Conservation (phyloP, 2,888 invertebrate species). For the Synergus laeviventris region DNA sequence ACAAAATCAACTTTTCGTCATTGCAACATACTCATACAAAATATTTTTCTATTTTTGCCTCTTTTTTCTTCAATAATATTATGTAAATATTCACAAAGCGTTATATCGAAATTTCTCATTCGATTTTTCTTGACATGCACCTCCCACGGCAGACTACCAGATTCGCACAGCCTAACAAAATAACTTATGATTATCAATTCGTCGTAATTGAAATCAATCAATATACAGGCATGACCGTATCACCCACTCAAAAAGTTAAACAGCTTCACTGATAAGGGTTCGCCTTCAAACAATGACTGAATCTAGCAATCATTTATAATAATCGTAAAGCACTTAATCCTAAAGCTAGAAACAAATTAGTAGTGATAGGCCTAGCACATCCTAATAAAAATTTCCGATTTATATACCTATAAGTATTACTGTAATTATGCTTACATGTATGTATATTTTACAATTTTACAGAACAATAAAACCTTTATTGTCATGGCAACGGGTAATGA, state of each 20-base stretch:
- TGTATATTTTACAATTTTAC: conserved; percentile 69
- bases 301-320: conserved; percentile 19
- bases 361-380: conserved; percentile 53
- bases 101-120: conserved; percentile 42
- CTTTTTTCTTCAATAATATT: conserved; percentile 47
- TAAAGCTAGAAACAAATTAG: conserved; percentile 48
- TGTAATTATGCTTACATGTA: conserved; percentile 9
- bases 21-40: conserved; percentile 65
- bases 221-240: conserved; percentile 19
- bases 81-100: conserved; percentile 29
- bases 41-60: conserved; percentile 60
- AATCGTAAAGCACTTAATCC: conserved; percentile 23
- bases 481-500: conserved; percentile 73
- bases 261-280: background rate
- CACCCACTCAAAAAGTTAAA: background rate
- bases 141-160: conserved; percentile 68
- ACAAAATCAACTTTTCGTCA: conserved; percentile 64
- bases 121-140: conserved; percentile 52
- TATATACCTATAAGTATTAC: conserved; percentile 35
- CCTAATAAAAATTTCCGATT: conserved; percentile 49
- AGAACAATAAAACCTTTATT: conserved; percentile 71
- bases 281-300: conserved; percentile 8
- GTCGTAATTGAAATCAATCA: conserved; percentile 40
- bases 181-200: conserved; percentile 36
- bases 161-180: conserved; percentile 74